Percentiles rank a stretch among this genome's conserved stretches.
Conservation (phyloP, 2,888 invertebrate genomes). For the Pyralis farinalis region DNA sequence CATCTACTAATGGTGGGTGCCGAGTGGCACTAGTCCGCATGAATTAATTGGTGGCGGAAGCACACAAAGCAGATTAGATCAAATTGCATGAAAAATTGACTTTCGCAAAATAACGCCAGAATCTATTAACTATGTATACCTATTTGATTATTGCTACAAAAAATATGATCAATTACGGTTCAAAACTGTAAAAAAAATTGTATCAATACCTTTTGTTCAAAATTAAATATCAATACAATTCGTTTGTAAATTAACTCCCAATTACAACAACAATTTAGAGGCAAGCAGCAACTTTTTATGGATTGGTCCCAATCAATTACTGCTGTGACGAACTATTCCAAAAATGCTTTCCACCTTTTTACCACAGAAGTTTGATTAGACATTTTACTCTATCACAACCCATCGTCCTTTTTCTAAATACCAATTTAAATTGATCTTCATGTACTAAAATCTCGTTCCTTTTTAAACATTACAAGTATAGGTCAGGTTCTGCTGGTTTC, state of each 20-base stretch:
- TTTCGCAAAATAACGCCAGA: too few relatives aligned
- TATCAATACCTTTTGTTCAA: too few relatives aligned
- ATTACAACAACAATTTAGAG: neutral
- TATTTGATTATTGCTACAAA: too few relatives aligned
- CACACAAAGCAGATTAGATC: too few relatives aligned
- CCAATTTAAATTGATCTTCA: neutral
- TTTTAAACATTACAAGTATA: conserved; percentile 1
- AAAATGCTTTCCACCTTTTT: neutral
- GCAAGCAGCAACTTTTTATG: neutral
- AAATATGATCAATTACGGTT: too few relatives aligned
- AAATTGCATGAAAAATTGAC: too few relatives aligned
- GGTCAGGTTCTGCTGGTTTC: conserved; percentile 21
- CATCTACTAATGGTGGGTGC: too few relatives aligned
- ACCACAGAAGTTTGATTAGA: neutral
- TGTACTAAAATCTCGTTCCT: neutral
- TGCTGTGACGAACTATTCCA: neutral
- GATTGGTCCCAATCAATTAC: neutral
- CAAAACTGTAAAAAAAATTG: too few relatives aligned
- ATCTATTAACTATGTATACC: too few relatives aligned
- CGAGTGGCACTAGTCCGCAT: too few relatives aligned
- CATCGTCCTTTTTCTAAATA: neutral
- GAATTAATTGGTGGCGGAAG: too few relatives aligned
- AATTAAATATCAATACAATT: too few relatives aligned
- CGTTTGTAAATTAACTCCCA: neutral
- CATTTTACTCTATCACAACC: neutral